Percentiles rank a stretch among this genome's conserved stretches.
Conservation (phyloP, 2,888 invertebrate species). For the Deilephila porcellus region DNA sequence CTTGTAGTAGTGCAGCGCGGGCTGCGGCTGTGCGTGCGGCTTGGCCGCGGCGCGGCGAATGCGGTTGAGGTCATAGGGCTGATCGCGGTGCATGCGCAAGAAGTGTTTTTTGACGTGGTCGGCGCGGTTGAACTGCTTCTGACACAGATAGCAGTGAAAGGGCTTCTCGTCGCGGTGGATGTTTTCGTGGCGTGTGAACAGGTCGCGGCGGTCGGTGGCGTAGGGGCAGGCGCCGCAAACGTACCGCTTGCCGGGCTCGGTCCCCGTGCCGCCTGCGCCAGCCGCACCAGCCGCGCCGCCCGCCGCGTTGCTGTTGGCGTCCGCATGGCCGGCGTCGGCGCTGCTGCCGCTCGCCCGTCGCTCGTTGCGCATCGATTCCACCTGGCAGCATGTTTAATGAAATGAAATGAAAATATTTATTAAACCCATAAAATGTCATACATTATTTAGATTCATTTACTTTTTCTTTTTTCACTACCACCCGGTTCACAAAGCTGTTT, state of each 20-base stretch:
- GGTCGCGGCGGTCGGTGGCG: conserved; percentile 95
- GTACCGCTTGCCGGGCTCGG: conserved; percentile 87
- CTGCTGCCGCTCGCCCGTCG: conserved; percentile 48
- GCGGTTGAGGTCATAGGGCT: conserved; percentile 93
- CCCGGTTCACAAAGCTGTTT: no score
- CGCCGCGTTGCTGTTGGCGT: conserved; percentile 41
- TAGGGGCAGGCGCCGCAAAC: conserved; percentile 95
- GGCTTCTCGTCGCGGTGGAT: conserved; percentile 97
- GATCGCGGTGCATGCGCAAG: conserved; percentile 95
- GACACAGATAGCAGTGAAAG: conserved; percentile 96
- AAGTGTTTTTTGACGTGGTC: conserved; percentile 98
- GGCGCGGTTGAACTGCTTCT: conserved; percentile 96
- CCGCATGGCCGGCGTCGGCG: conserved; percentile 46
- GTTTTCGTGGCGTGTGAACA: conserved; percentile 96
- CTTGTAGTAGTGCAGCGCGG: conserved; percentile 62
- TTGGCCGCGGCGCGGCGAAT: conserved; percentile 88
- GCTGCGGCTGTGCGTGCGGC: conserved; percentile 63
- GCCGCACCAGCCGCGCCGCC: conserved; percentile 39
- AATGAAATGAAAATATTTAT: no score
- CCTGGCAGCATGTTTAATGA: conserved; percentile 62
- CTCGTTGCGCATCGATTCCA: conserved; percentile 65
- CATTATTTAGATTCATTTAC: no score
- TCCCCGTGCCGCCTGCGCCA: conserved; percentile 39
- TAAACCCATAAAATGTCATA: no score
- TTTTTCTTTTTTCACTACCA: no score